phyloP scores from a whole-genome alignment of 2,113 vertebrate genomes.

The Sprattus sprattus region DNA sequence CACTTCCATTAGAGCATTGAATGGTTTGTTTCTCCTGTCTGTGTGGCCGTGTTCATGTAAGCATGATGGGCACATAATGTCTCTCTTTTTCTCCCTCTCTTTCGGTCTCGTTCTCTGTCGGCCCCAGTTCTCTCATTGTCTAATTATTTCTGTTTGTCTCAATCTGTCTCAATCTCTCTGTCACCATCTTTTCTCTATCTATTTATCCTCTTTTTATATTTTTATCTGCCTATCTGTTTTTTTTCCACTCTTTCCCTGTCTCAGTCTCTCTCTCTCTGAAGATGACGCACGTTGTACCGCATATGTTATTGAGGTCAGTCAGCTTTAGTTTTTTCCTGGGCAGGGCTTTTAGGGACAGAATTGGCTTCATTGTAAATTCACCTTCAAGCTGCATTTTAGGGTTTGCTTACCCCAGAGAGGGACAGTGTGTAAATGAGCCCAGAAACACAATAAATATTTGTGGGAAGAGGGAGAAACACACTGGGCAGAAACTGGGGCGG shows the following conservation, averaged over 20 bases:
- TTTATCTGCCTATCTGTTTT: background rate
- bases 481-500: background rate
- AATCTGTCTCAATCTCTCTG: background rate
- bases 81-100: background rate
- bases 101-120: background rate
- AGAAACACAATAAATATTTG: background rate
- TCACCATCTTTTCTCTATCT: conserved; percentile 32
- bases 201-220: background rate
- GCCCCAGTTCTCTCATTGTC: background rate
- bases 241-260: background rate
- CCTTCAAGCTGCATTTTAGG: background rate
- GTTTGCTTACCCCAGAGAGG: background rate
- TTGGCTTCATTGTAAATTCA: background rate
- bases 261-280: background rate
- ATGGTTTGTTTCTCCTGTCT: background rate
- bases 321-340: background rate
- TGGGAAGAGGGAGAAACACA: background rate
- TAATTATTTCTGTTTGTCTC: background rate
- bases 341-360: background rate
- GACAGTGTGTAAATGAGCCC: background rate
- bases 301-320: background rate
- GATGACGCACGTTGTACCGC: conserved; percentile 1
- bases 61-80: background rate
- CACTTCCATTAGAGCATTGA: background rate
- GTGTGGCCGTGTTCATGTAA: background rate